A percentile compares a stretch with the other conserved stretches of the same genome.
phyloP scores from a whole-genome alignment of 2,888 invertebrate genomes.

The Perdita meconis region DNA sequence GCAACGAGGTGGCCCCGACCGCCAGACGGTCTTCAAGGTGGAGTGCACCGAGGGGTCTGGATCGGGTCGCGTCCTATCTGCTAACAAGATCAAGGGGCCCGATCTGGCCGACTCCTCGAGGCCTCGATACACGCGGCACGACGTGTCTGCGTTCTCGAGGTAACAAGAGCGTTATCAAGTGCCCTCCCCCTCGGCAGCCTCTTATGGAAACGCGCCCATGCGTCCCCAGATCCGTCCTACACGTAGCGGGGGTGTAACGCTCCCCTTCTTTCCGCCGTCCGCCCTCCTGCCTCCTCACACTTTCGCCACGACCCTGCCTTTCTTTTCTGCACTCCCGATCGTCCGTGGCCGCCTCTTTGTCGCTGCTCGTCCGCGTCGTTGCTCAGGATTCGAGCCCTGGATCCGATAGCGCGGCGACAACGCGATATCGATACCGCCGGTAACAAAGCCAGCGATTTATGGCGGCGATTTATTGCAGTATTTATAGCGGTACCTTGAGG shows the following conservation, averaged over 20 bases:
- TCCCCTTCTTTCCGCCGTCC: slow-evolving; percentile 14
- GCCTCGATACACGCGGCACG: slow-evolving; percentile 60
- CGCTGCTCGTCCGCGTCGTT: slow-evolving; percentile 27
- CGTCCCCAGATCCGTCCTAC: slow-evolving; percentile 72
- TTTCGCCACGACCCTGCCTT: neutral
- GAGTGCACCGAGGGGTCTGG: slow-evolving; percentile 60
- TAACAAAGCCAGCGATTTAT: slow-evolving; percentile 73
- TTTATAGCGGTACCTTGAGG: slow-evolving; percentile 61
- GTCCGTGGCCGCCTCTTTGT: slow-evolving; percentile 17
- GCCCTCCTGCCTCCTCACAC: slow-evolving; percentile 14
- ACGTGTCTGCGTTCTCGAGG: slow-evolving; percentile 69
- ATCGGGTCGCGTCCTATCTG: slow-evolving; percentile 66
- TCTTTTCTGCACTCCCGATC: slow-evolving; percentile 17
- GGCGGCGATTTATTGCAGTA: slow-evolving; percentile 70
- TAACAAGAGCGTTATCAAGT: slow-evolving; percentile 76
- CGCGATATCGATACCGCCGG: slow-evolving; percentile 70
- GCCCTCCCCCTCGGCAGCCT: slow-evolving; percentile 67
- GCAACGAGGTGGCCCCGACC: slow-evolving; percentile 50
- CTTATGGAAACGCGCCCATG: slow-evolving; percentile 74
- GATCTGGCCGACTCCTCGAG: slow-evolving; percentile 61
- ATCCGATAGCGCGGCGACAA: slow-evolving; percentile 67
- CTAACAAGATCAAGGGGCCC: slow-evolving; percentile 67
- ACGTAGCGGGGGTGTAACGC: slow-evolving; percentile 66
- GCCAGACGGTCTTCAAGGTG: slow-evolving; percentile 55
- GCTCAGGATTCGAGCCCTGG: slow-evolving; percentile 60